Evolutionary conservation across 2,888 invertebrate genomes (phyloP), one percentile per base, ranked within the genome.

Genomic region (Synergus umbraculus): DNA sequence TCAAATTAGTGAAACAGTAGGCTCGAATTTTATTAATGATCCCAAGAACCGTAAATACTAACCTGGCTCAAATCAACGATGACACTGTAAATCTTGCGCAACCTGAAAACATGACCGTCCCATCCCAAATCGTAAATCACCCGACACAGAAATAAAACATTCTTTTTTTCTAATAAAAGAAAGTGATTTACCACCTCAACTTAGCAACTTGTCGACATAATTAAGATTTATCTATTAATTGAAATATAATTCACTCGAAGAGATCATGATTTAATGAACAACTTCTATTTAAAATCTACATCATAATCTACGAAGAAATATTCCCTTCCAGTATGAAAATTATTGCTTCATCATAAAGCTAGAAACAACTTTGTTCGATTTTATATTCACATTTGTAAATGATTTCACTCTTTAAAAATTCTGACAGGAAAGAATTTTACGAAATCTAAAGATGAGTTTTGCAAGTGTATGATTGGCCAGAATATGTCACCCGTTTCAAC

Each of bases 401-500:
- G 12, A 63, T 41, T 66, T 66, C 18, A 43, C 9, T 44, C 41
- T 66, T 43, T n/a, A 10, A 66, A 43, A 66, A 43, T 66, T 10
- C n/a, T n/a, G 4, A 41, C 12, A 63, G 8, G 37, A 4, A 37
- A 37, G 5, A 43, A 43, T 10, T 43, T 0, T 10, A 66, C 43
- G 49, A n/a, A 58, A 69, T 49, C 1, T 37, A n/a, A 9, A 69
- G 15, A 49, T 66, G 43, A 66, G 60, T 18, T 41, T 41, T 37
- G 15, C 37, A 13, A 8, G 85, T 87, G 86, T 90, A 90, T 89
- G 89, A 90, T 90, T 90, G 90, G 85, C 87, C 83, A 84, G 89
- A 88, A 90, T 89, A 91, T 91, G 91, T 91, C 91, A 91, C 90
- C 90, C 89, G 90, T 91, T 91, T 29, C 29, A 29, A 29, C 29